Base-by-base conservation (phyloP, 1,140 invertebrate genomes). In the Eurytemora carolleeae region DNA sequence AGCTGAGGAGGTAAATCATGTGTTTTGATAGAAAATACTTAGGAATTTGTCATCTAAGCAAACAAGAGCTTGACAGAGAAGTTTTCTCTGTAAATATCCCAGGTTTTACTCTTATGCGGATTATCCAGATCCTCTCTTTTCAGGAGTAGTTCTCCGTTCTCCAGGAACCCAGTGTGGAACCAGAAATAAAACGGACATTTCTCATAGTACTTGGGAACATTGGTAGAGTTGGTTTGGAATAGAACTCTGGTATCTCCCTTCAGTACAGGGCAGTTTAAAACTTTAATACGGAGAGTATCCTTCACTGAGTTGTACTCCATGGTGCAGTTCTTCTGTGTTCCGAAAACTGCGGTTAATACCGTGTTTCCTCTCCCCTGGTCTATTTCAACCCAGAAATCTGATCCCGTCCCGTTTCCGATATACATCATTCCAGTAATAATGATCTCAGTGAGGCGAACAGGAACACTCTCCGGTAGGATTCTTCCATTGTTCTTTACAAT, bases 131-230 rank as follows among this genome's bases (percentile, higher is more conserved):
- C 73, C 31, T 73, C 69, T 26, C 76, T 64, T 12, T 69, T 66
- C 24, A 78, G 64, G 23, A 63, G 60, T 53, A 77, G 67, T 56
- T 73, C 75, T 71, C 59, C 73, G 68, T 52, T 73, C 66, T 74
- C 69, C 19, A 78, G 70, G 63, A 78, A 78, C 22, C 70, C 69
- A 24, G 76, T 77, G 67, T 78, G 70, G 67, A 78, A 78, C 76
- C 76, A 78, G 65, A 77, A 77, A 66, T 74, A 78, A 67, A 78
- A 78, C 19, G 76, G 74, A 68, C 76, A 76, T 57, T 77, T 71
- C 65, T 78, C 76, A 70, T 77, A 78, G 1, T 73, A 73, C 64
- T 68, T 71, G 1, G 77, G 77, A 60, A 78, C 71, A 55, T 69
- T 71, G 63, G 68, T 69, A 57, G 69, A 70, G 53, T 67, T 65